Evolutionary conservation across 2,888 invertebrate species (phyloP).

Genomic region (Heliconius charithonia): DNA sequence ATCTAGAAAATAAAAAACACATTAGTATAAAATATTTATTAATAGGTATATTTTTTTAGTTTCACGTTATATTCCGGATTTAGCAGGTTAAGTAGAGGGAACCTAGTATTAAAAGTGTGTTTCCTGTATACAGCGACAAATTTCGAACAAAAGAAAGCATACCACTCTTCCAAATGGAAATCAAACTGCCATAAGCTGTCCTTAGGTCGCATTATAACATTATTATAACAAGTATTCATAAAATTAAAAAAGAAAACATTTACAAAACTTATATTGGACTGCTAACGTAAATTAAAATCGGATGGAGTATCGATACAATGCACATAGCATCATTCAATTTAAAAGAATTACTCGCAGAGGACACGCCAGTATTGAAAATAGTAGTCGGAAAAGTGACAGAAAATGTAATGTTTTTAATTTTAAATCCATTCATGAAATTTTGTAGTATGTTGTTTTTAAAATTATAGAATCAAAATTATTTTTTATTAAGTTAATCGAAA

Average conservation of each 20-base stretch:
- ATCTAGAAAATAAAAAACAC: slow-evolving; percentile 81
- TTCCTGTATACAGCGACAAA: too few relatives aligned
- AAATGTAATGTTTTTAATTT: not conserved
- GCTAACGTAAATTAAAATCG: not conserved
- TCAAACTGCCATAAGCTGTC: too few relatives aligned
- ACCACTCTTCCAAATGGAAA: too few relatives aligned
- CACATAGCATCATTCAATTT: not conserved
- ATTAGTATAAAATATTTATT: not conserved
- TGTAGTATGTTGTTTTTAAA: not conserved
- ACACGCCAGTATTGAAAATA: too few relatives aligned
- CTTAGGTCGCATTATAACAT: too few relatives aligned
- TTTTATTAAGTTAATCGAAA: not conserved
- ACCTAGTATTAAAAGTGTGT: too few relatives aligned
- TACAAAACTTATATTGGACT: not conserved
- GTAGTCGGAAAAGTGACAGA: not conserved
- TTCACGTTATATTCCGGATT: too few relatives aligned
- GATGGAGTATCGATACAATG: not conserved
- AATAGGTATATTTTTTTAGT: not conserved
- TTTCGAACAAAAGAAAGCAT: too few relatives aligned
- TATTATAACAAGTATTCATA: too few relatives aligned
- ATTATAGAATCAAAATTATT: not conserved
- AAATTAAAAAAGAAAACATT: too few relatives aligned
- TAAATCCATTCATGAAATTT: not conserved
- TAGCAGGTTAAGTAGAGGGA: too few relatives aligned
- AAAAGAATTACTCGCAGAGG: too few relatives aligned